Percentiles rank a stretch among this genome's conserved stretches.
Conservation (phyloP, 1,140 invertebrate species). For the Calephelis virginiensis region DNA sequence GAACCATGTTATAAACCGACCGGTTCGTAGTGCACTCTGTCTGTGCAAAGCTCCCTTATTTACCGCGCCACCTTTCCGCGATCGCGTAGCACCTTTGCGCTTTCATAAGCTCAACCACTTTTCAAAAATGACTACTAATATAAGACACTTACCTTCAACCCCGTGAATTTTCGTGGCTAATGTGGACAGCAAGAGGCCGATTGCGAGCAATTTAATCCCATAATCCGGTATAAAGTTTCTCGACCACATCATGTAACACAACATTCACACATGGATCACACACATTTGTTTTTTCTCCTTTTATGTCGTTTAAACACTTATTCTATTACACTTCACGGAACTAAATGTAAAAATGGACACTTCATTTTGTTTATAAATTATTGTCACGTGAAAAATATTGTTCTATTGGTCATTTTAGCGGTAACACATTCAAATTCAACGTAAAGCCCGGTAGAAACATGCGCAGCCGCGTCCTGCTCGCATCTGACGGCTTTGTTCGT, state of each 20-base stretch:
- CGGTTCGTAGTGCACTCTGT: conserved; percentile 35
- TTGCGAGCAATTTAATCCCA: conserved; percentile 68
- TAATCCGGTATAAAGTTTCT: conserved; percentile 78
- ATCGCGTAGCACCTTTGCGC: conserved; percentile 51
- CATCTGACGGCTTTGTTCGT: conserved; percentile 77
- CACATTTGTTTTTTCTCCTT: conserved; percentile 76
- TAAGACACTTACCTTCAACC: conserved; percentile 63
- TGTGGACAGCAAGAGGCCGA: conserved; percentile 53
- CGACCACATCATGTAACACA: conserved; percentile 76
- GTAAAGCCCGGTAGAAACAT: conserved; percentile 65
- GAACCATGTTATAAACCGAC: conserved; percentile 65
- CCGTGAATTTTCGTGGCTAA: conserved; percentile 57
- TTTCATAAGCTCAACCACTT: conserved; percentile 68
- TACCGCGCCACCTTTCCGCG: conserved; percentile 44
- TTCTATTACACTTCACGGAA: conserved; percentile 73
- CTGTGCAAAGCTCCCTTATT: conserved; percentile 42
- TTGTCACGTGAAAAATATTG: conserved; percentile 65
- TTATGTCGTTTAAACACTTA: conserved; percentile 65
- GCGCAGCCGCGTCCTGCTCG: conserved; percentile 75
- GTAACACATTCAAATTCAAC: conserved; percentile 66
- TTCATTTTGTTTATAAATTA: conserved; percentile 75
- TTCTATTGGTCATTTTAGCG: conserved; percentile 71
- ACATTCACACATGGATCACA: conserved; percentile 76
- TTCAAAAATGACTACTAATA: conserved; percentile 39
- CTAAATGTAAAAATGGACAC: conserved; percentile 74